Base-by-base conservation (phyloP, 2,113 vertebrate genomes). In the Sebastes fasciatus region DNA sequence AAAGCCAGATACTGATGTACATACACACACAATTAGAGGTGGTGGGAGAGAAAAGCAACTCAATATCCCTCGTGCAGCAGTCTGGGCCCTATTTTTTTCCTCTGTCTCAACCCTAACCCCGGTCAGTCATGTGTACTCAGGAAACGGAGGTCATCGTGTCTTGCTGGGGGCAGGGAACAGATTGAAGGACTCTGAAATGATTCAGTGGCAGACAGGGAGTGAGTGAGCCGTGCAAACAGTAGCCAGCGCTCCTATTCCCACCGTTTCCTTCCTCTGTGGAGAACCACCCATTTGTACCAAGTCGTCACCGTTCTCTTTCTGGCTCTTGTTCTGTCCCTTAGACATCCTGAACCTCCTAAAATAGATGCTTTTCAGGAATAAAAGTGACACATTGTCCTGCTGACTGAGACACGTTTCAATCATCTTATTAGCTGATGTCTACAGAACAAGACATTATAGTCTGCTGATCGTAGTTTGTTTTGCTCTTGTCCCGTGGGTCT, bases 261-360 rank as follows among this genome's bases (percentile, higher is more conserved):
- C 73, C 71, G 14, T 70, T 91, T 94, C 89, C 90, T 91, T 91
- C 90, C 90, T 85, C 54, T 52, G 58, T 72, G 19, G 54, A 61
- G 16, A 21, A 73, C 64, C 90, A 69, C 73, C 86, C 84, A 79
- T 85, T 80, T 54, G 45, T 65, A 48, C 42, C 13, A 1, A 61
- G 46, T 66, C 26, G 40, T 54, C 19, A 3, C 61, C 43, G 0
- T 5, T 73, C 45, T 8, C 45, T 60, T n/a, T 26, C 11, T 23
- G 66, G 23, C 60, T 61, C 45, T 17, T 14, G 60, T 51, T 75
- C 80, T 12, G 6, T 21, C 69, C 46, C 9, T 68, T 10, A 19
- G 77, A 74, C 16, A 48, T 52, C 13, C 43, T 9, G 10, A 72
- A n/a, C 49, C 17, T 71, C 74, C 57, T 4, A 45, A 83, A 81